Evolutionary conservation across 2,113 vertebrate genomes (phyloP).

Genomic region (Periophthalmodon schlosseri): DNA sequence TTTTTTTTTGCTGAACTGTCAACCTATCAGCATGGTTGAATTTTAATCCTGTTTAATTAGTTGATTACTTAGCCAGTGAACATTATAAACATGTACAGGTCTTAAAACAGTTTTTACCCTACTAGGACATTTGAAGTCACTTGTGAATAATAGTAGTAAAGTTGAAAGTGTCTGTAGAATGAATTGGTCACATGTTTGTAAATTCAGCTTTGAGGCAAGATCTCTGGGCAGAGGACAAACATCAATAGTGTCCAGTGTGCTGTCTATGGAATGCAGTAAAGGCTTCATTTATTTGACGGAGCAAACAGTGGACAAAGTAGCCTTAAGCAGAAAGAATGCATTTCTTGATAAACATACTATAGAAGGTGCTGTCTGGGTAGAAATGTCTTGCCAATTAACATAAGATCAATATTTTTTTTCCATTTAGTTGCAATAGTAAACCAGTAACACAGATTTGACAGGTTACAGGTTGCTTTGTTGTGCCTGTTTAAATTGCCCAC

Average conservation of each 20-base stretch:
- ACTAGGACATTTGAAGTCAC: no score
- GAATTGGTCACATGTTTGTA: constrained; percentile 28
- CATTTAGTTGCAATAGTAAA: background rate
- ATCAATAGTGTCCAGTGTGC: background rate
- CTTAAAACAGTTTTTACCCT: no score
- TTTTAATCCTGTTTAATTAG: no score
- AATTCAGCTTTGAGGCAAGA: constrained; percentile 9
- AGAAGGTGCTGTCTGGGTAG: background rate
- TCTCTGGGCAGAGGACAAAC: constrained; percentile 12
- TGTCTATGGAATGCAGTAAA: constrained; percentile 1
- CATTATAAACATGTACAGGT: no score
- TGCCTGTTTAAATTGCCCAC: background rate
- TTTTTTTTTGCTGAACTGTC: no score
- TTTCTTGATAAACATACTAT: background rate
- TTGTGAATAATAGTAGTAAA: no score
- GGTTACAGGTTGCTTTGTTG: background rate
- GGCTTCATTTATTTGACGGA: background rate
- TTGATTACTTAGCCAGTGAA: no score
- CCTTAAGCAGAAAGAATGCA: background rate
- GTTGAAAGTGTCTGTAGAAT: background rate
- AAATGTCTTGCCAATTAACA: background rate
- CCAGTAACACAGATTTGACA: background rate
- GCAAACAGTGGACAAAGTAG: background rate
- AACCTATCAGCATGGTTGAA: no score
- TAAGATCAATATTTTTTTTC: background rate